Percentiles rank a stretch among this genome's conserved stretches.
Evolutionary conservation across 2,797 vertebrate genomes (phyloP).

Genomic region (Labroides dimidiatus): DNA sequence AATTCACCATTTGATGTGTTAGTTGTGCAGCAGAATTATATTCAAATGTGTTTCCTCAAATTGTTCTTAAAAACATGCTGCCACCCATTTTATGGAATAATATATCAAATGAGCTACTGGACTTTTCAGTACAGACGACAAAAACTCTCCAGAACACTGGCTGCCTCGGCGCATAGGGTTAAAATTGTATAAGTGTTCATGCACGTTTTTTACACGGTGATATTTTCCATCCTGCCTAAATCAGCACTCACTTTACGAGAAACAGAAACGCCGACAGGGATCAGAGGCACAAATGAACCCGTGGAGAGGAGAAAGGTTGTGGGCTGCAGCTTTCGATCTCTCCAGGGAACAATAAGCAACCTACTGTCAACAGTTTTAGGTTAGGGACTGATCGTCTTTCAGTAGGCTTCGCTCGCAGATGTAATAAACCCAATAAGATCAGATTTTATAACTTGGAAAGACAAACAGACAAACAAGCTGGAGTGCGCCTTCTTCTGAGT

Average conservation of each 20-base stretch:
- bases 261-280: conserved; percentile 29
- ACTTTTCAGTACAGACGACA: conserved; percentile 35
- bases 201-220: conserved; percentile 5
- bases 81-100: background rate
- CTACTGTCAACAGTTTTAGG: conserved; percentile 76
- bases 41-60: background rate
- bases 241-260: background rate
- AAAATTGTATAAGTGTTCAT: background rate
- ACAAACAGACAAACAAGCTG: conserved; percentile 30
- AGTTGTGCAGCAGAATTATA: background rate
- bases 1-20: background rate
- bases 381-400: conserved; percentile 68
- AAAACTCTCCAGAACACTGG: conserved; percentile 4
- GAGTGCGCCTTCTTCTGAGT: background rate
- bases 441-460: conserved; percentile 16
- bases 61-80: background rate
- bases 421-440: conserved; percentile 21
- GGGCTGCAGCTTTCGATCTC: conserved; percentile 65
- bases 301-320: conserved; percentile 44
- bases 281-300: conserved; percentile 39
- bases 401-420: conserved; percentile 52
- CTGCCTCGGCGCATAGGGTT: conserved; percentile 43
- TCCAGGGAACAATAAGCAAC: conserved; percentile 81
- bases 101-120: background rate
- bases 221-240: conserved; percentile 32